Percentiles rank a stretch among this genome's conserved stretches.
Conservation (phyloP, 2,888 invertebrate genomes). For the Tridacna crocea region DNA sequence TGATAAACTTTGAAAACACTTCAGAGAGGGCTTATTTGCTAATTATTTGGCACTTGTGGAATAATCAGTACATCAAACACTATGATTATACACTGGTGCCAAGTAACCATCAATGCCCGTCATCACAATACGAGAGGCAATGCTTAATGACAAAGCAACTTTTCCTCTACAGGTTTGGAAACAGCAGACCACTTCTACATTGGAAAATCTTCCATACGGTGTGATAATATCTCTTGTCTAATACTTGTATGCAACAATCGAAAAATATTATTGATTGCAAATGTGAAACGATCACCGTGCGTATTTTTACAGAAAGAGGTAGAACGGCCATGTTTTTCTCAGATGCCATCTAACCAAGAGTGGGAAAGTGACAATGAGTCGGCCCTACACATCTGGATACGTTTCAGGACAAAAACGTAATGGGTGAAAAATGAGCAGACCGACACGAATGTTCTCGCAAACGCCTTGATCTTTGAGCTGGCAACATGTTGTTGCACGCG, state of each 20-base stretch:
- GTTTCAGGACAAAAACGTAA: no score
- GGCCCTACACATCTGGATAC: no score
- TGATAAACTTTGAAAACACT: not conserved
- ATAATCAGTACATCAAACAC: slow-evolving; percentile 70
- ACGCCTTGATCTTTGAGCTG: no score
- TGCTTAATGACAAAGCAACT: no score
- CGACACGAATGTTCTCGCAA: no score
- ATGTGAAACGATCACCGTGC: not conserved
- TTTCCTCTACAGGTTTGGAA: not conserved
- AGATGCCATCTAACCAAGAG: no score
- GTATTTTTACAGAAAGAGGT: not conserved
- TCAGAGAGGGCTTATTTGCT: slow-evolving; percentile 43
- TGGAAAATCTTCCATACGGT: not conserved
- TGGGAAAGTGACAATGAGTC: no score
- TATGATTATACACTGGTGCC: slow-evolving; percentile 81
- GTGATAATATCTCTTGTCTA: not conserved
- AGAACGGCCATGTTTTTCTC: no score
- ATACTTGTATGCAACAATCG: not conserved
- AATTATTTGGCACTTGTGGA: slow-evolving; percentile 82
- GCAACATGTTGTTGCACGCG: no score
- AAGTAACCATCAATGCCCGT: slow-evolving; percentile 75
- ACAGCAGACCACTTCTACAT: no score
- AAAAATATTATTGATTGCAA: not conserved
- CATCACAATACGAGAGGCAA: slow-evolving; percentile 11
- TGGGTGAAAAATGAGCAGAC: no score